Conservation (phyloP, 2,113 vertebrate species). For the Clarias gariepinus region DNA sequence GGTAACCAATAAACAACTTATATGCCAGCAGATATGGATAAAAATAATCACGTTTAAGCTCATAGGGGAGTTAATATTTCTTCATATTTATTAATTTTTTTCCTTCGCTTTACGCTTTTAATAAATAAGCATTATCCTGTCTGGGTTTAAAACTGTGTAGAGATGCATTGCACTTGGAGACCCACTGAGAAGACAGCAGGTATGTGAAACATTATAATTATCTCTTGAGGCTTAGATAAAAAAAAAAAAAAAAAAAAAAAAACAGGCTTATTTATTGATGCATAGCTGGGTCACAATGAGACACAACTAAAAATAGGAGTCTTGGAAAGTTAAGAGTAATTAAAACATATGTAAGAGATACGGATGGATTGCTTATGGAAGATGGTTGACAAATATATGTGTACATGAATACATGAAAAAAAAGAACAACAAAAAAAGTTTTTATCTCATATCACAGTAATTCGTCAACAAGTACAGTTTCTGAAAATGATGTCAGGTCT, state of each 20-base stretch:
- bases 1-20: not conserved
- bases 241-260: not conserved
- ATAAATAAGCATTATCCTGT: not conserved
- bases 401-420: not conserved
- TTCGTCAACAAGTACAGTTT: not conserved
- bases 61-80: not conserved
- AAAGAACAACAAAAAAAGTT: not conserved
- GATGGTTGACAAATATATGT: not conserved
- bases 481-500: not conserved
- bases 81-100: not conserved
- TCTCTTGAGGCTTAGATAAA: constrained; percentile 44
- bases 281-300: constrained; percentile 20
- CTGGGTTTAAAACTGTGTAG: constrained; percentile 26
- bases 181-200: constrained; percentile 35
- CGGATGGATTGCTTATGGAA: not conserved
- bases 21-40: not conserved
- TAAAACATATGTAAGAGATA: not conserved
- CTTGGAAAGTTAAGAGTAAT: not conserved
- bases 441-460: not conserved
- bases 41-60: not conserved
- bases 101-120: not conserved
- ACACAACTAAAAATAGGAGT: constrained; percentile 8
- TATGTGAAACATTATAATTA: constrained; percentile 49
- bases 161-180: constrained; percentile 27
- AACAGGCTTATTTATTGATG: constrained; percentile 30